phyloP scores from a whole-genome alignment of 2,113 vertebrate species.

The Taxidea taxus region DNA sequence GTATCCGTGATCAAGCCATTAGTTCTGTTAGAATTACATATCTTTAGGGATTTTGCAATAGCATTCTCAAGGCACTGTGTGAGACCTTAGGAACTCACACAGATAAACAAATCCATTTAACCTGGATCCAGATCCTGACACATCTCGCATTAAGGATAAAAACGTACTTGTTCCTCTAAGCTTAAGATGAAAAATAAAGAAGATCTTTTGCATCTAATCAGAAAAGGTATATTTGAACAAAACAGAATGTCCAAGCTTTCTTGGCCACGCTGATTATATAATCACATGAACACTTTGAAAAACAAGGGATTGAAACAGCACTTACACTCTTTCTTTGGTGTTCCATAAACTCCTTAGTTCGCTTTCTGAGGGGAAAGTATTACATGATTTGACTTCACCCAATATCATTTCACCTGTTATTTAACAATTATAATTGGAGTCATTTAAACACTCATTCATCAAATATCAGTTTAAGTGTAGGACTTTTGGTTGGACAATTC shows the following conservation, averaged over 20 bases:
- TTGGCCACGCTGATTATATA: background rate
- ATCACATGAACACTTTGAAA: background rate
- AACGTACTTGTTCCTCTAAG: background rate
- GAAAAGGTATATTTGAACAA: background rate
- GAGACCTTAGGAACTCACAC: background rate
- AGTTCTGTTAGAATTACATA: background rate
- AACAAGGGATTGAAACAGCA: background rate
- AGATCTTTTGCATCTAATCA: background rate
- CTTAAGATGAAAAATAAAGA: conserved; percentile 3
- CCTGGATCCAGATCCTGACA: background rate
- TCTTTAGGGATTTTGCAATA: background rate
- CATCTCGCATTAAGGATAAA: background rate
- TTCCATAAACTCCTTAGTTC: background rate
- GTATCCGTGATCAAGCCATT: background rate
- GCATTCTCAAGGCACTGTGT: background rate
- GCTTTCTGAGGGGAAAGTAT: background rate
- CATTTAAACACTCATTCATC: background rate
- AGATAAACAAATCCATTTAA: background rate
- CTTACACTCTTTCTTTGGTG: background rate
- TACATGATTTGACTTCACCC: background rate
- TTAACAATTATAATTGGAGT: background rate
- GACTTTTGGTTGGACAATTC: background rate
- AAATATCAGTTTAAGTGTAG: background rate
- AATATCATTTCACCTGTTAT: background rate
- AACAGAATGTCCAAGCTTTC: background rate